phyloP scores from a whole-genome alignment of 2,797 vertebrate species.

The Hyperoplus lanceolatus region DNA sequence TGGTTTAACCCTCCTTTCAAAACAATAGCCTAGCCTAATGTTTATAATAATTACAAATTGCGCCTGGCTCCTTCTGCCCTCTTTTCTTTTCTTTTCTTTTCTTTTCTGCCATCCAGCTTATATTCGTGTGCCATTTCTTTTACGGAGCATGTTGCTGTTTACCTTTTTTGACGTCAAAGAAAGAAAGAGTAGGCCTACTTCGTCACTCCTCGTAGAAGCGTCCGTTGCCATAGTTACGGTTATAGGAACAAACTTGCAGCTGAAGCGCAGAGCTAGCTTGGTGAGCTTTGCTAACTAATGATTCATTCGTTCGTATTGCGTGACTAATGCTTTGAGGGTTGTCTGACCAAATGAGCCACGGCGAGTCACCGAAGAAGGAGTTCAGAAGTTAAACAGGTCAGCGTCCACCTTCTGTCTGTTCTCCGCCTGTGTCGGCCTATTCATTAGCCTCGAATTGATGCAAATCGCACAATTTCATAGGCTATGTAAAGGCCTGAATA shows the following conservation, averaged over 20 bases:
- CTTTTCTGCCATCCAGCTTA: too few relatives aligned
- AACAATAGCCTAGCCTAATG: too few relatives aligned
- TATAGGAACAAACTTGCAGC: neutral
- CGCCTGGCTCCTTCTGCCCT: neutral
- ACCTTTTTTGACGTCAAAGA: neutral
- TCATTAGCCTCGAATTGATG: neutral
- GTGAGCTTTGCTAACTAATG: neutral
- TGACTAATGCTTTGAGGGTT: neutral
- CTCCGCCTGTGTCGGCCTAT: neutral
- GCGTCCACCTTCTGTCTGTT: neutral
- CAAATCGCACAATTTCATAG: too few relatives aligned
- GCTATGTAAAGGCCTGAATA: too few relatives aligned
- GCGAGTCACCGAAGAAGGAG: neutral
- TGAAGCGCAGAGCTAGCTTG: neutral
- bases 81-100: neutral
- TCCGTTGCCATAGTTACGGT: conserved; percentile 72
- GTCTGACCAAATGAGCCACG: neutral
- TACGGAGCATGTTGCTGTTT: too few relatives aligned
- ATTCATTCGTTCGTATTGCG: too few relatives aligned
- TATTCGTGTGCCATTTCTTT: neutral
- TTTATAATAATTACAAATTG: neutral
- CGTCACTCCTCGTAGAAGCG: neutral
- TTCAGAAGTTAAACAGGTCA: conserved; percentile 25
- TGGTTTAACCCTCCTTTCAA: too few relatives aligned
- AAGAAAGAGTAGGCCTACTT: neutral